Base-by-base conservation (phyloP, 2,113 vertebrate species). In the Nannobrachium achirus region DNA sequence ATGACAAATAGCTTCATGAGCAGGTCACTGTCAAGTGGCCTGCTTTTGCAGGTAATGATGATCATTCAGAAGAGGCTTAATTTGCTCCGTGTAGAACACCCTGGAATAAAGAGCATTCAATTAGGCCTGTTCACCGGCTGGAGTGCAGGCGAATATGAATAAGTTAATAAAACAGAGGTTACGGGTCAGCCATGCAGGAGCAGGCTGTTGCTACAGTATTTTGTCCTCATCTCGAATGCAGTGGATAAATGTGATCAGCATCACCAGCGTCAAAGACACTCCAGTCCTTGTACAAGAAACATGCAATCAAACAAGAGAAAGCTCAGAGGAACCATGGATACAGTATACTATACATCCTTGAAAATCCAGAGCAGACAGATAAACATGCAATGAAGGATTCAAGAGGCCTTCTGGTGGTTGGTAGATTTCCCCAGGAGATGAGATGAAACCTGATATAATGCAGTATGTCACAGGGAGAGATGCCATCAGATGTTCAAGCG, bases 21-120 rank as follows among this genome's bases (percentile, higher is more conserved):
- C 40, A 60, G 41, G 75, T 56, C 65, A 68, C 67, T 60, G 53
- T 68, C 41, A 59, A 76, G 63, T 71, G 59, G 45, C 42, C 56
- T 64, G 75, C 67, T 79, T 79, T 79, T 41, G 65, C 11, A 50
- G 19, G 10, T 44, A 71, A 4, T 62, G 62, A 75, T 76, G 58
- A 78, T 38, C 61, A 57, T 59, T 49, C 0, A 20, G 56, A 61
- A 63, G 68, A 70, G 56, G 75, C 65, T 80, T 66, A 68, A 66
- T 57, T 59, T 59, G 15, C 61, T 10, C 45, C 8, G 25, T 53
- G 44, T 44, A 41, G 33, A 64, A 58, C 44, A 42, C 38, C 19
- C 18, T 16, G 38, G 38, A 46, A 65, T 64, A 53, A 65, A 76
- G 65, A 63, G 53, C 42, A 42, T 18, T n/a, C 38, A 57, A 51